Evolutionary conservation across 2,888 invertebrate species (phyloP), one percentile per base, ranked within the genome.

Genomic region (Euphydryas editha): DNA sequence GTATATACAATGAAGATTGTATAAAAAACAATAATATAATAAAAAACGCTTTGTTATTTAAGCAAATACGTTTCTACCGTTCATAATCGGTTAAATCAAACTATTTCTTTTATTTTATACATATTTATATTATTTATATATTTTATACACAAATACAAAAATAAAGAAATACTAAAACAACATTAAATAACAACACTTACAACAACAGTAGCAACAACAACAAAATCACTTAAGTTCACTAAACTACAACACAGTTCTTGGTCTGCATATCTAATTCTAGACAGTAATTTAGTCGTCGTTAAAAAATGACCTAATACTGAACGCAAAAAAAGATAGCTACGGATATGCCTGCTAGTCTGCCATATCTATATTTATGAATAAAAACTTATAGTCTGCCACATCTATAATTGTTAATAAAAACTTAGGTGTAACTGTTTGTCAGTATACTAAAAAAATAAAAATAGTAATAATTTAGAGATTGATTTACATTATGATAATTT

Each of bases 231-330:
- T 61, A 56, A 74, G 80, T 78, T 83, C 83, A 83, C 60, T 82
- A 79, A 83, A 83, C 82, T 78, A 78, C 79, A 83, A 74, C 72
- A 71, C 73, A 73, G 74, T 74, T 79, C 80, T 80, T 79, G 78
- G 78, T 79, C 73, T 73, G 72, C 68, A 30, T 30, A 30, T 30
- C 30, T 72, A 73, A 73, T 72, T 69, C 69, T 69, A 78, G 72
- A 73, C 72, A 68, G 66, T 67, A 68, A 73, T 76, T 76, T 76
- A 76, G 76, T 80, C 79, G 80, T 78, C 75, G 74, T 62, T 72
- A 70, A 71, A 76, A 79, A 76, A 76, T 74, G 73, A 75, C 68
- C 73, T 69, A 56, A 68, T 59, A 73, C 67, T 78, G 76, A 76
- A 78, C 70, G 63, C 75, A 70, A 81, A 77, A 75, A 74, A 75